Evolutionary conservation across 2,888 invertebrate species (phyloP), one percentile per base, ranked within the genome.

Genomic region (Rhamnusium bicolor): DNA sequence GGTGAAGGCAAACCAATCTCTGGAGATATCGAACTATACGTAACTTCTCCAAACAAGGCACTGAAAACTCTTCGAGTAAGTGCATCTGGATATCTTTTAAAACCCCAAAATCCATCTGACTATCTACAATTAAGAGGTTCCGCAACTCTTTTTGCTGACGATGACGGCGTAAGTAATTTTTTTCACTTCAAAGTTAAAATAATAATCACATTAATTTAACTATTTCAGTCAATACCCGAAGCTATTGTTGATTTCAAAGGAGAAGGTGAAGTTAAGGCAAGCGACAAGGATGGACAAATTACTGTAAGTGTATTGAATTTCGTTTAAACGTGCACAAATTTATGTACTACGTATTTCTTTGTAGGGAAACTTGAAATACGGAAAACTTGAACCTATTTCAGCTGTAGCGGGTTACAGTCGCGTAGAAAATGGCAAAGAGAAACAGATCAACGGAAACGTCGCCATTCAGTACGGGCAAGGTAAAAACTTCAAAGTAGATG

Each of bases 201-300:
- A 49, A 0, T 21, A 24, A 60, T n/a, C 53, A 12, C 27, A 24
- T 6, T 19, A 40, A 32, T 58, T 49, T 47, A 56, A 14, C 56
- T 60, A 2, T 79, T 77, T 18, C 65, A 78, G 81, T 53, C 81
- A 76, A 32, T 89, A 92, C 10, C 92, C 10, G 74, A 73, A 1
- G 46, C 91, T 5, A 90, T 93, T 65, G 92, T 94, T 0, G 91
- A 92, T 0, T 90, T 92, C 69, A 93, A 92, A 81, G 90, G 92
- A 58, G 91, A 92, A 0, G 91, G 92, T 0, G 92, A 92, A 75
- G 87, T 92, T 0, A 92, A 92, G 79, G 85, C 92, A 61, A 92
- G 93, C 24, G 92, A 92, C 84, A 89, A 92, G 74, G 92, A 93
- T 76, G 91, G 93, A 83, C 92, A 92, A 82, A 89, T 91, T 53